A percentile compares a stretch with the other conserved stretches of the same genome.
Conservation (phyloP, 2,797 vertebrate species). For the Tenualosa thibaudeaui region DNA sequence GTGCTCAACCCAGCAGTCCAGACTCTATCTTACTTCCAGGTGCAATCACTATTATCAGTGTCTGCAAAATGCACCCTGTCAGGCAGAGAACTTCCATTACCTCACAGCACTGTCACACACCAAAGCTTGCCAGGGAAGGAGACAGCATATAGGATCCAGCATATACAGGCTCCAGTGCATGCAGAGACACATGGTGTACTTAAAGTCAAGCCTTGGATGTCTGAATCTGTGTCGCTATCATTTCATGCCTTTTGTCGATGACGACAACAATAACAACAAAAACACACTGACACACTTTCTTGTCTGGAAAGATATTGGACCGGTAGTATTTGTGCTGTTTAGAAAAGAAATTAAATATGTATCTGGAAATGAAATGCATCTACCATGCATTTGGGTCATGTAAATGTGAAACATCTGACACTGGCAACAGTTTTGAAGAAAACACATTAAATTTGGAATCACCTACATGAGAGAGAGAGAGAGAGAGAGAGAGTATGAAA, state of each 20-base stretch:
- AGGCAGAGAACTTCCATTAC: background rate
- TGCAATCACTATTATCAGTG: background rate
- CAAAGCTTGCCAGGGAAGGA: background rate
- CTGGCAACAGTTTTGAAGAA: slow-evolving; percentile 34
- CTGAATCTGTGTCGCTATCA: background rate
- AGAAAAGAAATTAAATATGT: background rate
- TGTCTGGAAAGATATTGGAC: background rate
- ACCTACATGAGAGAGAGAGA: background rate
- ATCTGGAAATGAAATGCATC: slow-evolving; percentile 37
- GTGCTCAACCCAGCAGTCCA: background rate
- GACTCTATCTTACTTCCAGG: background rate
- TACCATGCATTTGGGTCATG: slow-evolving; percentile 19
- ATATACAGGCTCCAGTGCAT: background rate
- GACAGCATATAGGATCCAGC: background rate
- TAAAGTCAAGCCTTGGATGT: background rate
- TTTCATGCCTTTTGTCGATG: background rate
- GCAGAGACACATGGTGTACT: background rate
- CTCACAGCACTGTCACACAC: background rate
- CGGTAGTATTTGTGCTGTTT: background rate
- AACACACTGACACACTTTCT: background rate
- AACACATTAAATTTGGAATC: slow-evolving; percentile 11
- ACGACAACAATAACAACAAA: background rate
- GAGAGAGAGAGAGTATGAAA: background rate
- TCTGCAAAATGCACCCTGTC: background rate
- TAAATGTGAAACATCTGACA: slow-evolving; percentile 30